Conservation (phyloP, 2,797 vertebrate genomes). For the Protosalanx chinensis region DNA sequence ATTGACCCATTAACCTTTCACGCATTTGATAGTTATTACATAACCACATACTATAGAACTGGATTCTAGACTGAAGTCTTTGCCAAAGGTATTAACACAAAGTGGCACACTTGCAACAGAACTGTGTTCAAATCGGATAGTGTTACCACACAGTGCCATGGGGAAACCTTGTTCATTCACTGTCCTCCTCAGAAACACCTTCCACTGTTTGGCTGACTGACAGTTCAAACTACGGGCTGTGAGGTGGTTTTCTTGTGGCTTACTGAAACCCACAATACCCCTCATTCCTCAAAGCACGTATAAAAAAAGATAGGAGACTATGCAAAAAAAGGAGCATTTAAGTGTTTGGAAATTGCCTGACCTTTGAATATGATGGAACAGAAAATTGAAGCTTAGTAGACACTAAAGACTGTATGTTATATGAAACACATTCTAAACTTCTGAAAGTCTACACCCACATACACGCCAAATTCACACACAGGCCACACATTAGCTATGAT, state of each 20-base stretch:
- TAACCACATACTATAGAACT: background rate
- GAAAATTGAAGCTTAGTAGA: background rate
- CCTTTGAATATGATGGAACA: background rate
- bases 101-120: too few species aligned
- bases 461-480: constrained; percentile 29
- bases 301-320: constrained; percentile 44
- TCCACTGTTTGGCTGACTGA: constrained; percentile 42
- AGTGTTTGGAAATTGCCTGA: background rate
- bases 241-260: constrained; percentile 62
- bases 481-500: constrained; percentile 57
- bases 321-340: background rate
- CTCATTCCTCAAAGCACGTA: constrained; percentile 59
- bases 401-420: background rate
- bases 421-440: constrained; percentile 6
- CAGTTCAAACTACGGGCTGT: constrained; percentile 49
- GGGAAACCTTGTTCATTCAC: background rate
- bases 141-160: background rate
- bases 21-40: background rate
- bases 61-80: too few species aligned
- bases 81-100: too few species aligned
- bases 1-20: background rate
- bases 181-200: constrained; percentile 38
- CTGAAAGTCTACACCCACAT: background rate
- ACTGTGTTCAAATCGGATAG: background rate
- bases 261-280: constrained; percentile 54